Evolutionary conservation across 2,888 invertebrate genomes (phyloP).

Genomic region (Embidobia sp.): DNA sequence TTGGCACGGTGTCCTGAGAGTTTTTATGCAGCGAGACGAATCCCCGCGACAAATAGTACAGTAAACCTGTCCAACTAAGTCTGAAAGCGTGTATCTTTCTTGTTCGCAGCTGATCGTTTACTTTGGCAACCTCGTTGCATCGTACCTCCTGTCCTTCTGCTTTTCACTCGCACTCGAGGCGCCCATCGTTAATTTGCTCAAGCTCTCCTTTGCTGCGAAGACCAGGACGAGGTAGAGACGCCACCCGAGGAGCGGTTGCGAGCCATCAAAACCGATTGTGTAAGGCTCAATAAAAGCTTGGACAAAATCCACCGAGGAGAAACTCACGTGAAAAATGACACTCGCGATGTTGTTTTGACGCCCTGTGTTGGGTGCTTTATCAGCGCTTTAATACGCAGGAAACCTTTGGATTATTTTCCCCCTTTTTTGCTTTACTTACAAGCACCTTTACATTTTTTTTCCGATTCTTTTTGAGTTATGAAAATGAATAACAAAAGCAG

Average conservation of each 20-base stretch:
- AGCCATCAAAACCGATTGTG: slow-evolving; percentile 41
- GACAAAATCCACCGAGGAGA: slow-evolving; percentile 18
- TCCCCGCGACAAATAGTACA: slow-evolving; percentile 13
- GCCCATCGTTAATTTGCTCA: slow-evolving; percentile 90
- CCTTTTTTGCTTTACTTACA: background rate
- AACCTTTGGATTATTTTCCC: slow-evolving; percentile 14
- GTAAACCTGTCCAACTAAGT: slow-evolving; percentile 15
- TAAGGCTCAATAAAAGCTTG: slow-evolving; percentile 39
- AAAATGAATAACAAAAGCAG: no score
- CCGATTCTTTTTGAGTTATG: no score
- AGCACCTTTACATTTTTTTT: no score
- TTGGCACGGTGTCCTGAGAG: background rate
- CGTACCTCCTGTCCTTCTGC: slow-evolving; percentile 88
- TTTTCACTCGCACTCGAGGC: slow-evolving; percentile 91
- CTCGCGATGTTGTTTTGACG: slow-evolving; percentile 15
- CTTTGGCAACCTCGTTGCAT: slow-evolving; percentile 90
- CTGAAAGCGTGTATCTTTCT: slow-evolving; percentile 56
- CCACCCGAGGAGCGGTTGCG: background rate
- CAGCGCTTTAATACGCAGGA: slow-evolving; percentile 3
- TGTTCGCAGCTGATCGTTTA: slow-evolving; percentile 85
- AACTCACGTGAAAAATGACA: slow-evolving; percentile 41
- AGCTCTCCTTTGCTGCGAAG: slow-evolving; percentile 83
- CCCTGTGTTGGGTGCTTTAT: slow-evolving; percentile 11
- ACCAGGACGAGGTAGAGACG: slow-evolving; percentile 79
- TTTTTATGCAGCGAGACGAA: background rate